Percentiles rank a stretch among this genome's conserved stretches.
phyloP scores from a whole-genome alignment of 2,888 invertebrate genomes.

The Andrena flavipes region DNA sequence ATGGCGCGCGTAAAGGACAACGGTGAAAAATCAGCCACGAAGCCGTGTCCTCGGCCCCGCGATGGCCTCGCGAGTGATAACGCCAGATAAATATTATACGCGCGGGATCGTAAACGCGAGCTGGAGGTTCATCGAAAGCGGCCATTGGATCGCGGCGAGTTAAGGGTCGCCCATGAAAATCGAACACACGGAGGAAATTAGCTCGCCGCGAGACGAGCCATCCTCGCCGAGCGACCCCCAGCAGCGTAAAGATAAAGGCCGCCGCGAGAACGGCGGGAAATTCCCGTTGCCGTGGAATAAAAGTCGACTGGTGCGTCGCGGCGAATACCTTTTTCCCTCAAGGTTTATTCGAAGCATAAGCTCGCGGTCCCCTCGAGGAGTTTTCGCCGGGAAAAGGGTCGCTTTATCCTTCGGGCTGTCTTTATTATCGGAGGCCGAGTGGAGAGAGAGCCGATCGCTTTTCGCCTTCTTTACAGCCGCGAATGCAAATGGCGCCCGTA shows the following conservation, averaged over 20 bases:
- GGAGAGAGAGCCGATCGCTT: constrained; percentile 75
- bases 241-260: constrained; percentile 79
- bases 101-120: constrained; percentile 66
- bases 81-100: constrained; percentile 83
- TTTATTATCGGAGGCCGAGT: constrained; percentile 77
- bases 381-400: constrained; percentile 61
- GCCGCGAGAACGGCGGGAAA: constrained; percentile 64
- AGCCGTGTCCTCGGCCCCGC: not conserved
- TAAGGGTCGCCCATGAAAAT: constrained; percentile 81
- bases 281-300: constrained; percentile 62
- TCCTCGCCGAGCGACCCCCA: constrained; percentile 51
- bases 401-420: constrained; percentile 75
- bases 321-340: constrained; percentile 47
- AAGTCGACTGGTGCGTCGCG: constrained; percentile 42
- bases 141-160: constrained; percentile 69
- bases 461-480: constrained; percentile 80
- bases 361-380: constrained; percentile 64
- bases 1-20: constrained; percentile 13
- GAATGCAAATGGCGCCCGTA: constrained; percentile 83
- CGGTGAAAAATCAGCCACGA: constrained; percentile 19
- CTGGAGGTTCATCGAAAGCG: constrained; percentile 57
- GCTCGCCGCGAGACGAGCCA: constrained; percentile 73
- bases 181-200: constrained; percentile 84
- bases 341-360: constrained; percentile 82
- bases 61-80: constrained; percentile 79